phyloP scores from a whole-genome alignment of 2,113 vertebrate genomes.

The Leiothrix lutea region DNA sequence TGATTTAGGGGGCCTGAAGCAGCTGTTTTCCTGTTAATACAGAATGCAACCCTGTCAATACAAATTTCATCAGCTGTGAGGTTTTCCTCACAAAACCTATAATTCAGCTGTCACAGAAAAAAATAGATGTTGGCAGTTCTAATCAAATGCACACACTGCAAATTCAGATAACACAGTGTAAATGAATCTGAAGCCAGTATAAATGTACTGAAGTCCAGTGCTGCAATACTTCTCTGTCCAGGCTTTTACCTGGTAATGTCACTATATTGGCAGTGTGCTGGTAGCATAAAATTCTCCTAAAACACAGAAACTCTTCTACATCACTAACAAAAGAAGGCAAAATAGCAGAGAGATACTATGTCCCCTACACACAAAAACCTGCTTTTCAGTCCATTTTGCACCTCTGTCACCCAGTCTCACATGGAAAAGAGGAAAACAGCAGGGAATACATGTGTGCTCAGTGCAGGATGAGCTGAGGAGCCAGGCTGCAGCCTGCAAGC shows the following conservation, averaged over 20 bases:
- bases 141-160: background rate
- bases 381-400: background rate
- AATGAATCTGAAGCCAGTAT: background rate
- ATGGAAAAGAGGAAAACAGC: background rate
- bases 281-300: background rate
- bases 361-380: background rate
- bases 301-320: background rate
- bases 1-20: background rate
- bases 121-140: background rate
- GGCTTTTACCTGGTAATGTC: background rate
- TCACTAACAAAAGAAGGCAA: background rate
- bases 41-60: background rate
- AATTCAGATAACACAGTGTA: background rate
- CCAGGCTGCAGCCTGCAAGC: background rate
- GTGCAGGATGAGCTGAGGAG: background rate
- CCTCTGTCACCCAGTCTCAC: background rate
- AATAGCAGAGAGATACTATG: background rate
- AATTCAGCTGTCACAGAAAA: background rate
- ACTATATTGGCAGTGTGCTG: background rate
- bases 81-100: background rate
- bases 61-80: background rate
- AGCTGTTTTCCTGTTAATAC: background rate
- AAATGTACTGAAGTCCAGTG: background rate
- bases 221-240: background rate
- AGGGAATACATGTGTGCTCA: background rate